phyloP scores from a whole-genome alignment of 2,797 vertebrate genomes.

The Spheniscus humboldti region DNA sequence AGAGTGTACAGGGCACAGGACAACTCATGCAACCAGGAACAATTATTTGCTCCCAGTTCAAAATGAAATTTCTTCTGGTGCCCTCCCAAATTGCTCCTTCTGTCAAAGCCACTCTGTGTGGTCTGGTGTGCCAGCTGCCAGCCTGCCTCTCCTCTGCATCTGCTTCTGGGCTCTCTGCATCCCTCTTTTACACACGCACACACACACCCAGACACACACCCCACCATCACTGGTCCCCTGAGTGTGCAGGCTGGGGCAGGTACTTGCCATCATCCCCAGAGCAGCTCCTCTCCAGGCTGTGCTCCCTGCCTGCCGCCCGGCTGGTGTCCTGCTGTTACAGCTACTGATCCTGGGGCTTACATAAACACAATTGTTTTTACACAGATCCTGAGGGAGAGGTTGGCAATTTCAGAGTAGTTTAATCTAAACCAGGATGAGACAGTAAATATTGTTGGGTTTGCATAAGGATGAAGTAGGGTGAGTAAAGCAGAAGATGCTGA shows the following conservation, averaged over 20 bases:
- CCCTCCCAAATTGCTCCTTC: not conserved
- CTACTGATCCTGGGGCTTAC: not conserved
- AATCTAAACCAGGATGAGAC: conserved; percentile 1
- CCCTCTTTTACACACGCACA: not conserved
- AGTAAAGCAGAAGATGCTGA: not conserved
- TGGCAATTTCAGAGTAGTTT: not conserved
- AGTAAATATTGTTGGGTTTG: conserved; percentile 5
- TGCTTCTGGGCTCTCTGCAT: not conserved
- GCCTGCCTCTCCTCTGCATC: not conserved
- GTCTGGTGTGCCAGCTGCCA: not conserved
- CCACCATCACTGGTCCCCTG: not conserved
- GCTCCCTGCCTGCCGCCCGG: not conserved
- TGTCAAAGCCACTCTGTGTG: not conserved
- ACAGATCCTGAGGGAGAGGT: not conserved
- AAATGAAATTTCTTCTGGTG: not conserved
- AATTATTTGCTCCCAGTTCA: not conserved
- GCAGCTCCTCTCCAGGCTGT: not conserved
- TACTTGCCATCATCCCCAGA: accelerated
- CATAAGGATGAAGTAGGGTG: not conserved
- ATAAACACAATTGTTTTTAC: not conserved
- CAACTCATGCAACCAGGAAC: not conserved
- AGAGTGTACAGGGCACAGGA: not conserved
- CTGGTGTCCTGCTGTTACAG: not conserved
- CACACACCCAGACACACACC: too few species aligned
- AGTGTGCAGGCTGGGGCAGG: not conserved